Conservation (phyloP, 2,888 invertebrate genomes). For the Lasioglossum oenotherae region DNA sequence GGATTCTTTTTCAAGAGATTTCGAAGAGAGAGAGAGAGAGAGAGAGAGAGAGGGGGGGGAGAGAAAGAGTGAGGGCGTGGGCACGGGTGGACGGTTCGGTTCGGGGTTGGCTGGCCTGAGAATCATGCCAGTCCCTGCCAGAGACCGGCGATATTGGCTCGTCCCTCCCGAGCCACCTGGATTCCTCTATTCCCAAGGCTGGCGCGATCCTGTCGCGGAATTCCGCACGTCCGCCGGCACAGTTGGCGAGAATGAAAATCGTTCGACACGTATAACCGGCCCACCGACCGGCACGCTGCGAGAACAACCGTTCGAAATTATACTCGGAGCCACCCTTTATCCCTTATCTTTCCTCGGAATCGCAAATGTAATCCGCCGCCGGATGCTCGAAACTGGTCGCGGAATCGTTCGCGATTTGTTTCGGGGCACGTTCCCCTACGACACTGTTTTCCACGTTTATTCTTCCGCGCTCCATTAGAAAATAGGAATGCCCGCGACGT, state of each 20-base stretch:
- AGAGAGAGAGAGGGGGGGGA: background rate
- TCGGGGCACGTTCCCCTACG: background rate
- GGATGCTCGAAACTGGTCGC: slow-evolving; percentile 1
- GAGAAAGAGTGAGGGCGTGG: background rate
- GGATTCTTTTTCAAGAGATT: slow-evolving; percentile 68
- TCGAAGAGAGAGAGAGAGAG: slow-evolving; percentile 15
- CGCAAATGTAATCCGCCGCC: background rate
- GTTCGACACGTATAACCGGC: slow-evolving; percentile 31
- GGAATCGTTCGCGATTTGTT: background rate
- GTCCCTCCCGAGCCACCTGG: background rate
- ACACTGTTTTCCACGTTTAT: background rate
- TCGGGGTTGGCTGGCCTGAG: slow-evolving; percentile 36
- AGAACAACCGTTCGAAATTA: slow-evolving; percentile 25
- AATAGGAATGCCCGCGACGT: background rate
- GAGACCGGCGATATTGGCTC: slow-evolving; percentile 57
- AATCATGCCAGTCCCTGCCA: slow-evolving; percentile 50
- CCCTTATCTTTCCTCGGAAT: slow-evolving; percentile 9
- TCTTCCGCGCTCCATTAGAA: background rate
- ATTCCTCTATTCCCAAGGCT: slow-evolving; percentile 28
- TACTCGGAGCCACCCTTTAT: background rate
- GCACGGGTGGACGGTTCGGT: background rate
- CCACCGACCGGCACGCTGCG: slow-evolving; percentile 2
- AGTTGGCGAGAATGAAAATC: slow-evolving; percentile 58
- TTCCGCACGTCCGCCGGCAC: slow-evolving; percentile 44
- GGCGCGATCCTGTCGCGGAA: slow-evolving; percentile 30